phyloP scores from a whole-genome alignment of 2,888 invertebrate genomes.

The Lacanobia wlatinum region DNA sequence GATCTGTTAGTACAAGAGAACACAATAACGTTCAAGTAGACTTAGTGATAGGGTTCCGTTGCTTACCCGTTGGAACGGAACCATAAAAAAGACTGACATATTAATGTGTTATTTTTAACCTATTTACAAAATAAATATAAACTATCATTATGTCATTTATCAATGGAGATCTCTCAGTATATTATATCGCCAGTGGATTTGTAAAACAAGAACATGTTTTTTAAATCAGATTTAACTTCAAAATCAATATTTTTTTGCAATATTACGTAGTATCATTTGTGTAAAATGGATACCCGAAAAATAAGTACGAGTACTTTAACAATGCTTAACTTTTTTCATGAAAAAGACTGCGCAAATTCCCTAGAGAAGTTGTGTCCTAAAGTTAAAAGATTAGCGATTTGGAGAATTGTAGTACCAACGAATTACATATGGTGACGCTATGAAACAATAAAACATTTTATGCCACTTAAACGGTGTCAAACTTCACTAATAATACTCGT shows the following conservation, averaged over 20 bases:
- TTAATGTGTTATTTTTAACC: too few relatives aligned
- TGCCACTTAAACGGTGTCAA: too few relatives aligned
- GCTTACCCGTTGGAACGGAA: too few relatives aligned
- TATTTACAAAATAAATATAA: too few relatives aligned
- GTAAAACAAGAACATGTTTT: too few relatives aligned
- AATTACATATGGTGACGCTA: not conserved
- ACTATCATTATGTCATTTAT: too few relatives aligned
- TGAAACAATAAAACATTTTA: too few relatives aligned
- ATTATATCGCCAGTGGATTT: too few relatives aligned
- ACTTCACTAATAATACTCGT: too few relatives aligned
- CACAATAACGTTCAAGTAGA: not conserved
- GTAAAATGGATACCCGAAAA: not conserved
- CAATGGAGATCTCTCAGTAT: too few relatives aligned
- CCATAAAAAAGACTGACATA: too few relatives aligned
- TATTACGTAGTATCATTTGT: not conserved
- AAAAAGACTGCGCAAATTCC: not conserved
- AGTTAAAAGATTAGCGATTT: slow-evolving; percentile 21
- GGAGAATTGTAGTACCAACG: not conserved
- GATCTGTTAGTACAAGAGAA: not conserved
- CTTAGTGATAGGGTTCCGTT: too few relatives aligned
- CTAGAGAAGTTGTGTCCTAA: slow-evolving; percentile 7
- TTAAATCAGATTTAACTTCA: not conserved
- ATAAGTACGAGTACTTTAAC: slow-evolving; percentile 15
- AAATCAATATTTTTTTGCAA: not conserved
- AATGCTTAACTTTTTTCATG: slow-evolving; percentile 7